A percentile compares a stretch with the other conserved stretches of the same genome.
Evolutionary conservation across 1,140 invertebrate species (phyloP).

Genomic region (Drosophila triauraria): DNA sequence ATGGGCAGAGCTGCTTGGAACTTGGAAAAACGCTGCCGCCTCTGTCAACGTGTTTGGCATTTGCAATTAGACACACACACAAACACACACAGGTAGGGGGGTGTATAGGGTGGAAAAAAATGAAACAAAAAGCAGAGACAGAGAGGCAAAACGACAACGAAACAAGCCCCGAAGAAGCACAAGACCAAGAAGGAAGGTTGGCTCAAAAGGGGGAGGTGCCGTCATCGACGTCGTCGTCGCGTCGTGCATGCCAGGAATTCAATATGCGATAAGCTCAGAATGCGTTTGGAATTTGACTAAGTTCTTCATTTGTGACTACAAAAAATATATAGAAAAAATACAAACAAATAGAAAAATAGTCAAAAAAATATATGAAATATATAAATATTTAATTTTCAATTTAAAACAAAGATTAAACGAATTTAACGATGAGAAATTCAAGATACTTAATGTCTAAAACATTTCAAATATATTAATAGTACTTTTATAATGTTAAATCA

Average conservation of each 20-base stretch:
- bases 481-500: too few species aligned
- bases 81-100: neutral
- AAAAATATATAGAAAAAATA: slow-evolving; percentile 19
- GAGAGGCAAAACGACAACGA: slow-evolving; percentile 4
- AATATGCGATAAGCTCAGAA: slow-evolving; percentile 65
- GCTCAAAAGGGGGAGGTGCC: slow-evolving; percentile 46
- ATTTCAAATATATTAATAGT: too few species aligned
- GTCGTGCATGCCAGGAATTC: slow-evolving; percentile 68
- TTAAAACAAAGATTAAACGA: neutral
- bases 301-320: slow-evolving; percentile 9
- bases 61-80: slow-evolving; percentile 67
- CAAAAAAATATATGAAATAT: neutral
- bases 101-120: neutral
- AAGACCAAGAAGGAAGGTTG: slow-evolving; percentile 32
- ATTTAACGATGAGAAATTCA: neutral
- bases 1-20: slow-evolving; percentile 69
- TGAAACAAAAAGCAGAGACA: slow-evolving; percentile 14
- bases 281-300: slow-evolving; percentile 72
- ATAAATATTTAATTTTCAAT: neutral
- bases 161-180: slow-evolving; percentile 21
- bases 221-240: slow-evolving; percentile 46
- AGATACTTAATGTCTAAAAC: too few species aligned
- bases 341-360: slow-evolving; percentile 3
- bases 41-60: slow-evolving; percentile 71
- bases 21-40: slow-evolving; percentile 37